Evolutionary conservation across 2,113 vertebrate species (phyloP), one percentile per base, ranked within the genome.

Genomic region (Ceyx cyanopectus): DNA sequence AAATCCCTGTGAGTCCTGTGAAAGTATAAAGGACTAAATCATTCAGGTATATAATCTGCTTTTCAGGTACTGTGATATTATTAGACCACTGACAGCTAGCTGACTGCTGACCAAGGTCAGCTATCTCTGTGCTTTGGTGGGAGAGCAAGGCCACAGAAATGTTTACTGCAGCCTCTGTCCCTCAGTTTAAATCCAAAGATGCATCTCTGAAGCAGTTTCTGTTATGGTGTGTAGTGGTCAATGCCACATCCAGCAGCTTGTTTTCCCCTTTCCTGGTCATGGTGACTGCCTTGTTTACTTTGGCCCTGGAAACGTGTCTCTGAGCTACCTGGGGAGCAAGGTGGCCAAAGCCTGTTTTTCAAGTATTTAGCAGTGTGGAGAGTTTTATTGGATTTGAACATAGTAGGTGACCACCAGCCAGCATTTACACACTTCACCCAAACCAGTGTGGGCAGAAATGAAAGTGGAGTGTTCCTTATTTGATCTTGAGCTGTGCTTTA

Each of bases 151-250:
- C 85, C n/a, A 2, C 8, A 0, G 30, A 15, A 53, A 9, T 9
- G 1, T 16, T 65, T 6, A 6, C 51, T 1, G 0, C 13, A 2
- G 29, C 6, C 29, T 74, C 30, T 1, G 2, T 22, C 8, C 17
- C 58, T 72, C 66, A 51, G 51, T 58, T 63, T 18, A 29, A 30
- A n/a, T 30, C 45, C 32, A 0, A 26, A 32, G 43, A 6, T 0
- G 0, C 37, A 34, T n/a, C 53, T 60, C 41, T 50, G 69, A 12
- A 69, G 87, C n/a, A 2, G 14, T 57, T 73, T 32, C 40, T 30
- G 58, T 75, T 34, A 3, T 5, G 1, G 40, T 24, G 34, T 29
- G 58, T 5, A n/a, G 90, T 22, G 78, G 77, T 51, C n/a, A 22
- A 37, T 61, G 43, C 65, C 34, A 15, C 81, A 81, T 73, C 54